A percentile compares a stretch with the other conserved stretches of the same genome.
phyloP scores from a whole-genome alignment of 2,797 vertebrate genomes.

The Ataeniobius toweri region DNA sequence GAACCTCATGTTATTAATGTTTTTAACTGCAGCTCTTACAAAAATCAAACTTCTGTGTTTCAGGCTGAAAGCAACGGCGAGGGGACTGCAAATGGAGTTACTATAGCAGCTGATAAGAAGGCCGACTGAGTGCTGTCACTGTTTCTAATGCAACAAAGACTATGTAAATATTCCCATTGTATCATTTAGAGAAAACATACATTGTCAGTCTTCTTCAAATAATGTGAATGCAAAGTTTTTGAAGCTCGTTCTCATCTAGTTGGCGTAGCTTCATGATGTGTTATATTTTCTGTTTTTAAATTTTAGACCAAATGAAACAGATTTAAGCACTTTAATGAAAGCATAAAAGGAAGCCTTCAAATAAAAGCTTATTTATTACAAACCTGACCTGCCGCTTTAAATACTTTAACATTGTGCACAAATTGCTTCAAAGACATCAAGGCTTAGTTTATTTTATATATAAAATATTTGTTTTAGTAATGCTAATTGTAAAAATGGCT shows the following conservation, averaged over 20 bases:
- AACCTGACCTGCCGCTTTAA: background rate
- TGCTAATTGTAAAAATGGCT: background rate
- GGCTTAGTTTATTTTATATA: background rate
- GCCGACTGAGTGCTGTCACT: conserved; percentile 72
- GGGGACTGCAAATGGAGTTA: conserved; percentile 59
- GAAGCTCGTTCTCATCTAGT: conserved; percentile 20
- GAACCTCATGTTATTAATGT: background rate
- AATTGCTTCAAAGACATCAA: background rate
- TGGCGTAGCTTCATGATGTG: conserved; percentile 23
- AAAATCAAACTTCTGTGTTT: conserved; percentile 44
- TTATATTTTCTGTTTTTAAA: conserved; percentile 14
- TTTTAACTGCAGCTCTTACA: conserved; percentile 1
- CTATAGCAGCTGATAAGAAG: conserved; percentile 84
- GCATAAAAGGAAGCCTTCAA: background rate
- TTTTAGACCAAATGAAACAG: background rate
- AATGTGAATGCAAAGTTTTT: conserved; percentile 21
- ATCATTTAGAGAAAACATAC: conserved; percentile 39
- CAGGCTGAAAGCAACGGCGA: conserved; percentile 73
- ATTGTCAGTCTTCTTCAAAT: conserved; percentile 39
- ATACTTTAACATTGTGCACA: background rate
- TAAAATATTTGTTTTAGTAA: background rate
- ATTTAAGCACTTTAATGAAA: conserved; percentile 35
- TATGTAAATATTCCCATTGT: conserved; percentile 64
- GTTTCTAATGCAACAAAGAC: conserved; percentile 19
- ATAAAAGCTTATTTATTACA: background rate